Conservation (phyloP, 2,888 invertebrate species). For the Apotomis turbidana region DNA sequence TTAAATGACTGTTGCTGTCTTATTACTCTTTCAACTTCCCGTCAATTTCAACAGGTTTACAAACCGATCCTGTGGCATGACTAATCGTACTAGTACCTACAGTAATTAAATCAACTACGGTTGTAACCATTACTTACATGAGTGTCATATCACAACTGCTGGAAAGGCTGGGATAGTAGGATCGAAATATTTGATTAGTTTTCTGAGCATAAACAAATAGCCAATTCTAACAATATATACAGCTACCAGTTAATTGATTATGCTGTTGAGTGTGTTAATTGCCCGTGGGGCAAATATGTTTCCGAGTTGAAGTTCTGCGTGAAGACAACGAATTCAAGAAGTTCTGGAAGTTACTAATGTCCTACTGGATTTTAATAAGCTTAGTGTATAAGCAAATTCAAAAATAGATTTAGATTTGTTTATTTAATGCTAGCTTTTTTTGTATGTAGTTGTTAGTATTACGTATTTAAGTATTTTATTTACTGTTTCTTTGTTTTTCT, state of each 20-base stretch:
- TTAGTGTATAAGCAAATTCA: no score
- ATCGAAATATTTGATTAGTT: slow-evolving; percentile 10
- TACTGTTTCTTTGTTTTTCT: no score
- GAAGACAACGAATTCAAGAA: no score
- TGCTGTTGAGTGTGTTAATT: no score
- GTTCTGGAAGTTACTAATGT: no score
- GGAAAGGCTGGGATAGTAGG: neutral
- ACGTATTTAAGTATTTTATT: no score
- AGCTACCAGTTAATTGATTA: neutral
- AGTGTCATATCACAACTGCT: slow-evolving; percentile 23
- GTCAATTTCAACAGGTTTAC: slow-evolving; percentile 44
- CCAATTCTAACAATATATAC: neutral
- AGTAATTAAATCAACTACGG: slow-evolving; percentile 18
- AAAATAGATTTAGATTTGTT: no score
- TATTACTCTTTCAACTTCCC: slow-evolving; percentile 53
- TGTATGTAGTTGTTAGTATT: no score
- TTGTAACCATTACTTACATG: slow-evolving; percentile 1
- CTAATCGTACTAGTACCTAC: slow-evolving; percentile 21
- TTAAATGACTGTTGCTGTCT: slow-evolving; percentile 46
- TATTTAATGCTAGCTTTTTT: no score
- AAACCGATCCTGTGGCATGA: slow-evolving; percentile 26
- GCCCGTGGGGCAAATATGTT: no score
- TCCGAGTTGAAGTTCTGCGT: no score
- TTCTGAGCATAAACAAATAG: neutral
- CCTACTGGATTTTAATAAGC: no score